Evolutionary conservation across 1,140 invertebrate species (phyloP).

Genomic region (Apis cerana): DNA sequence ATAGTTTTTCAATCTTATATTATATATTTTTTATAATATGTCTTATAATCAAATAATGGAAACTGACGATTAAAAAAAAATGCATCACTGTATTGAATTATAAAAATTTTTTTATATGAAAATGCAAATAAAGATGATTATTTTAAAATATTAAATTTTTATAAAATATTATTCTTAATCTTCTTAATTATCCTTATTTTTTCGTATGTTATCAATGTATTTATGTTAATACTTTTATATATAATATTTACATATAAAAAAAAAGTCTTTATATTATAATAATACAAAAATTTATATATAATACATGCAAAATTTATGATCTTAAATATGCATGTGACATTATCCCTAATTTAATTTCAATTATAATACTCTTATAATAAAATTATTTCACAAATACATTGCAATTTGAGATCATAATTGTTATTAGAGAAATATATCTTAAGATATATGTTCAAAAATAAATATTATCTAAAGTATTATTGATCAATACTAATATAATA

Average conservation of each 20-base stretch:
- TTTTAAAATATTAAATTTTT: not conserved
- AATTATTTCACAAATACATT: not conserved
- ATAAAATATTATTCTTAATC: not conserved
- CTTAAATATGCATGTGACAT: not conserved
- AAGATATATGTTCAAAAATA: not conserved
- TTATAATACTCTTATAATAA: not conserved
- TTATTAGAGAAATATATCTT: not conserved
- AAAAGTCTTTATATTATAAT: not conserved
- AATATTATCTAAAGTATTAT: not conserved
- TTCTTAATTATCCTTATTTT: not conserved
- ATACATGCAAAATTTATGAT: not conserved
- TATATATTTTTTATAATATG: constrained; percentile 16
- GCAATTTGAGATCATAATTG: constrained; percentile 34
- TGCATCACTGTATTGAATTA: not conserved
- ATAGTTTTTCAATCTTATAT: constrained; percentile 45
- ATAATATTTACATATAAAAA: not conserved
- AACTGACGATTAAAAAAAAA: not conserved
- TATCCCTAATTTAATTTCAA: not conserved
- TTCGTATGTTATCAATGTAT: not conserved
- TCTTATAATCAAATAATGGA: not conserved
- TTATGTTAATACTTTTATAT: not conserved
- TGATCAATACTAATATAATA: not conserved
- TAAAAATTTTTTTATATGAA: not conserved
- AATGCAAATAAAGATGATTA: not conserved
- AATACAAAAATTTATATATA: constrained; percentile 6